phyloP scores from a whole-genome alignment of 2,888 invertebrate genomes.

The Dicyrtoma fusca region DNA sequence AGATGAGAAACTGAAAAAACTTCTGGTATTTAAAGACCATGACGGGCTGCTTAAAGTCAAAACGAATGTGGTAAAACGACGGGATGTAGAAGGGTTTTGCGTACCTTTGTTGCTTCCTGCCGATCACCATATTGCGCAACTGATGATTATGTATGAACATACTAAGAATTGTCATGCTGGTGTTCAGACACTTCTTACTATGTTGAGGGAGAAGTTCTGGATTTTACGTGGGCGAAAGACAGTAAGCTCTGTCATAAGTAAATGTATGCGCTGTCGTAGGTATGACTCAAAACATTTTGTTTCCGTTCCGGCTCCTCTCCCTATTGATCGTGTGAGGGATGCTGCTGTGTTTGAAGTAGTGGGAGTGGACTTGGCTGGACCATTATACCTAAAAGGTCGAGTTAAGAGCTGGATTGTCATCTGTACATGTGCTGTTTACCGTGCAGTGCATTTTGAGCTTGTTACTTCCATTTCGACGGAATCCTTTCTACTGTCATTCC shows the following conservation, averaged over 20 bases:
- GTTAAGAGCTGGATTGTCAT: slow-evolving; percentile 58
- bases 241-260: neutral
- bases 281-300: neutral
- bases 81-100: neutral
- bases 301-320: slow-evolving; percentile 47
- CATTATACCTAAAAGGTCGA: slow-evolving; percentile 56
- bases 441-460: slow-evolving; percentile 59
- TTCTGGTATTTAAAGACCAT: neutral
- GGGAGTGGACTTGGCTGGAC: slow-evolving; percentile 59
- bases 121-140: neutral
- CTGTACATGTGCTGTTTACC: slow-evolving; percentile 59
- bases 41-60: slow-evolving; percentile 5
- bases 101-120: slow-evolving; percentile 1
- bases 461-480: slow-evolving; percentile 57
- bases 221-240: neutral
- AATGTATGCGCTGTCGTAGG: neutral
- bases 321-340: slow-evolving; percentile 56
- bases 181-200: neutral
- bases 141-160: neutral
- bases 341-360: slow-evolving; percentile 56
- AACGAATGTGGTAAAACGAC: neutral
- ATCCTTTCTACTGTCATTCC: slow-evolving; percentile 57
- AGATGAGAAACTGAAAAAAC: neutral
- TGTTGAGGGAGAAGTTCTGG: neutral
- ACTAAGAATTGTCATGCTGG: neutral